Conservation (phyloP, 2,797 vertebrate genomes). For the Malacoraja senta region DNA sequence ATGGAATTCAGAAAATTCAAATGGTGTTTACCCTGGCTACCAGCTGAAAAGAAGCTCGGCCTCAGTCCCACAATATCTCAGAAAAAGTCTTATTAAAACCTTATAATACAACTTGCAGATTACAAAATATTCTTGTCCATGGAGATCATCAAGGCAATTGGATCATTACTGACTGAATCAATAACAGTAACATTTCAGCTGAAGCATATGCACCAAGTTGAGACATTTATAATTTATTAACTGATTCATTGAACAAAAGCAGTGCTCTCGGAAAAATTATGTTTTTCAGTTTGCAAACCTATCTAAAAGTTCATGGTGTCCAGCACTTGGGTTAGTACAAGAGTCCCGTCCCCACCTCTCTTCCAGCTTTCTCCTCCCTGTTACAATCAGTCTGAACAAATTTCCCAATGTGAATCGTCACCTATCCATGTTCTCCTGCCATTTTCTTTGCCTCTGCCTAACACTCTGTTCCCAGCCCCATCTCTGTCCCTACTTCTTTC, state of each 20-base stretch:
- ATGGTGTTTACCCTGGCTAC: not conserved
- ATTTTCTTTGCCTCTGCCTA: too few species aligned
- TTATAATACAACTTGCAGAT: not conserved
- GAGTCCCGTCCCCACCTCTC: too few species aligned
- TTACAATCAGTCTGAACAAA: too few species aligned
- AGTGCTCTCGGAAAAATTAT: not conserved
- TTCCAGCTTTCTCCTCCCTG: too few species aligned
- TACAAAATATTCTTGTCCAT: not conserved
- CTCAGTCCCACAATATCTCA: not conserved
- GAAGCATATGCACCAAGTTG: not conserved
- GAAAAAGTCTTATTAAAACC: not conserved
- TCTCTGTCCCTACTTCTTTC: too few species aligned
- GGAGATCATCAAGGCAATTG: not conserved
- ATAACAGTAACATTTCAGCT: not conserved
- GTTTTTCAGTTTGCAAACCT: not conserved
- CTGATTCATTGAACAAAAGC: not conserved
- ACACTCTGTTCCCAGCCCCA: too few species aligned
- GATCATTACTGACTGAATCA: not conserved
- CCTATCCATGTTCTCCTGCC: too few species aligned
- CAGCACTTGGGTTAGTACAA: too few species aligned
- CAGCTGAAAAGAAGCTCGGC: not conserved
- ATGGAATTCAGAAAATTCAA: slow-evolving; percentile 9
- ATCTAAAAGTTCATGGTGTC: not conserved
- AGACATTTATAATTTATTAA: not conserved
- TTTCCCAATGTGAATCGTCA: too few species aligned